These are phyloP conservation scores for Furcula furcula DNA, from an alignment of 2,888 invertebrate genomes.

Conservation along the genomic window DNA sequence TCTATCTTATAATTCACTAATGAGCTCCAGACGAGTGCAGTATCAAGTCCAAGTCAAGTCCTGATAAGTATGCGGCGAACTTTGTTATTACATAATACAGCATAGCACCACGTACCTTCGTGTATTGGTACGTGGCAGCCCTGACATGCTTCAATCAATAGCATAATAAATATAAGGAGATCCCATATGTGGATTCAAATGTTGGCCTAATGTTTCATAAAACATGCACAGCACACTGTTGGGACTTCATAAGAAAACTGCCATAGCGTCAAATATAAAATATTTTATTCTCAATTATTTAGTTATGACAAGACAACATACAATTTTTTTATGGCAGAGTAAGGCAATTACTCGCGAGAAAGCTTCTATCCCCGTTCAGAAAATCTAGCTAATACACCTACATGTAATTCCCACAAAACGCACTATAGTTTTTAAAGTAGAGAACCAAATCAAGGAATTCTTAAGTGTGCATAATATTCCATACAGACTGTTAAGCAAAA, in stretches of 20 bases:
- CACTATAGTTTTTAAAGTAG: too few relatives aligned
- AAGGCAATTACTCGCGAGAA: too few relatives aligned
- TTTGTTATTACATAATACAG: conserved; percentile 50
- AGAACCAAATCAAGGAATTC: too few relatives aligned
- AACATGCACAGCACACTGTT: conserved; percentile 33
- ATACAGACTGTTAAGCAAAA: too few relatives aligned
- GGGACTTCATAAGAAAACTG: conserved; percentile 33
- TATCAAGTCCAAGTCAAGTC: background rate
- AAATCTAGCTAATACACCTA: too few relatives aligned
- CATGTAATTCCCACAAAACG: too few relatives aligned
- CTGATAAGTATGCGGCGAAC: conserved; percentile 33
- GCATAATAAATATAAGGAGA: conserved; percentile 56
- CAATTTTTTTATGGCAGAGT: too few relatives aligned
- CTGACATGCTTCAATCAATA: conserved; percentile 69
- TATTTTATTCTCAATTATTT: conserved; percentile 19
- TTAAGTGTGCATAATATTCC: too few relatives aligned
- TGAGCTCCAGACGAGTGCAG: background rate
- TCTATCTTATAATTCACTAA: background rate
- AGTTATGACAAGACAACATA: too few relatives aligned
- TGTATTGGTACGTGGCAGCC: conserved; percentile 61
- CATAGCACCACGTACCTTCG: conserved; percentile 62
- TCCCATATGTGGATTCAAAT: conserved; percentile 55
- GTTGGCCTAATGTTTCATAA: conserved; percentile 42
- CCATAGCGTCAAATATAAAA: conserved; percentile 24
- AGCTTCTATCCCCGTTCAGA: too few relatives aligned